phyloP scores from a whole-genome alignment of 2,797 vertebrate genomes.

The Acanthiza pusilla region DNA sequence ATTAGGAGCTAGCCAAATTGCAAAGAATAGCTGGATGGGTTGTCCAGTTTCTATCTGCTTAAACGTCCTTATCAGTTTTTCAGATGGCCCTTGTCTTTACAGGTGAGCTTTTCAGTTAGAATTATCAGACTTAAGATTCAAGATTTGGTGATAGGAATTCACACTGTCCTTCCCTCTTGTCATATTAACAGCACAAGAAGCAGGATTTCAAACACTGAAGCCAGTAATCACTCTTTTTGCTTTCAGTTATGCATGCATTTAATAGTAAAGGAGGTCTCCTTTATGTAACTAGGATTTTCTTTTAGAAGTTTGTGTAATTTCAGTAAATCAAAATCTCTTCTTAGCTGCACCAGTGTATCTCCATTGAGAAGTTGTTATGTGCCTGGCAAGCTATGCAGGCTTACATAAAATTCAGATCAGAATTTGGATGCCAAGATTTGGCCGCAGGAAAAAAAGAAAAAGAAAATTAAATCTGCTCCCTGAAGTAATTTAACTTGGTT shows the following conservation, averaged over 20 bases:
- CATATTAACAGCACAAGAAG: background rate
- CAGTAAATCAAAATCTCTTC: background rate
- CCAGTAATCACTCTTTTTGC: background rate
- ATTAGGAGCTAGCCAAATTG: background rate
- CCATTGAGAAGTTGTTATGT: background rate
- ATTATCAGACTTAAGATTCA: background rate
- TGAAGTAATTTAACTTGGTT: background rate
- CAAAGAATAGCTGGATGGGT: background rate
- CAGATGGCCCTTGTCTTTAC: background rate
- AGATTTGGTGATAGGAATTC: background rate
- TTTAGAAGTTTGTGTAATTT: background rate
- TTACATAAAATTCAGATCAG: background rate
- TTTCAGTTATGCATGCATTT: background rate
- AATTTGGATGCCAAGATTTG: background rate
- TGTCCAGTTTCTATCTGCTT: background rate
- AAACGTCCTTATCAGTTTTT: background rate
- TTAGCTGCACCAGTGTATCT: background rate
- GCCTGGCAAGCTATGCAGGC: accelerated
- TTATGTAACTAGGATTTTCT: background rate
- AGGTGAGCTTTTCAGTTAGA: background rate
- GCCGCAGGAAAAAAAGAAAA: accelerated
- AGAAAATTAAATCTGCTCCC: background rate
- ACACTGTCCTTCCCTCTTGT: background rate
- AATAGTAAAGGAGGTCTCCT: background rate
- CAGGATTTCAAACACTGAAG: background rate